Conservation (phyloP, 1,140 invertebrate species). For the Diprion similis region DNA sequence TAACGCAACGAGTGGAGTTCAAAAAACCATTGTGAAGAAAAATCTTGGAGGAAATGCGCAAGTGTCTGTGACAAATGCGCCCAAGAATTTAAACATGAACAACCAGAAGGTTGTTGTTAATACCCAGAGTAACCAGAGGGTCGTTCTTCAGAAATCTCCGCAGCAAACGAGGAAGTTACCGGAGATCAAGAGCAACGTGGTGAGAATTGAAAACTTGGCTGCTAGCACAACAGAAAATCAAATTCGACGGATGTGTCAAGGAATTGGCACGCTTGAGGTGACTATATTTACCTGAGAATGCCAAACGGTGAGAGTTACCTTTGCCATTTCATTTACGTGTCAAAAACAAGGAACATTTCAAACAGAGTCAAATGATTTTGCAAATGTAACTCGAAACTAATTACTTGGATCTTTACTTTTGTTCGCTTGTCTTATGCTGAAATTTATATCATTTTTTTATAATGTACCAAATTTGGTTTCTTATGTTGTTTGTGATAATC, state of each 20-base stretch:
- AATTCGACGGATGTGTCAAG: slow-evolving; percentile 63
- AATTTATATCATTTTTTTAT: too few species aligned
- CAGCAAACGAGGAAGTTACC: slow-evolving; percentile 32
- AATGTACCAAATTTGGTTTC: too few species aligned
- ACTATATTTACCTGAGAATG: slow-evolving; percentile 49
- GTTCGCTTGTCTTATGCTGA: background rate
- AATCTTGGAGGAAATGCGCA: slow-evolving; percentile 9
- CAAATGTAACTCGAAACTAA: background rate
- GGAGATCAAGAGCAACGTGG: slow-evolving; percentile 54
- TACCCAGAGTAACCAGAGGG: slow-evolving; percentile 47
- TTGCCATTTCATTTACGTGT: background rate
- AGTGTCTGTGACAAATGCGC: background rate
- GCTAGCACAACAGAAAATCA: slow-evolving; percentile 62
- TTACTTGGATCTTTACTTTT: background rate
- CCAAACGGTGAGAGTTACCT: background rate
- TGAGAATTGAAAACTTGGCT: slow-evolving; percentile 64
- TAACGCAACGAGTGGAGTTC: slow-evolving; percentile 17
- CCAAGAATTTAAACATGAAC: slow-evolving; percentile 1
- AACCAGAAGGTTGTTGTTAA: slow-evolving; percentile 29
- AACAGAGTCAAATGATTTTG: background rate
- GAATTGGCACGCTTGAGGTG: slow-evolving; percentile 65
- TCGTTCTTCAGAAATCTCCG: slow-evolving; percentile 52
- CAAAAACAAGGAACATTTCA: background rate
- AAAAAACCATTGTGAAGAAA: slow-evolving; percentile 10
- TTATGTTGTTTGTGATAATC: too few species aligned